These are phyloP conservation scores for Leptopilina drosophilae DNA, from an alignment of 2,888 invertebrate species.

Conservation along the genomic window DNA sequence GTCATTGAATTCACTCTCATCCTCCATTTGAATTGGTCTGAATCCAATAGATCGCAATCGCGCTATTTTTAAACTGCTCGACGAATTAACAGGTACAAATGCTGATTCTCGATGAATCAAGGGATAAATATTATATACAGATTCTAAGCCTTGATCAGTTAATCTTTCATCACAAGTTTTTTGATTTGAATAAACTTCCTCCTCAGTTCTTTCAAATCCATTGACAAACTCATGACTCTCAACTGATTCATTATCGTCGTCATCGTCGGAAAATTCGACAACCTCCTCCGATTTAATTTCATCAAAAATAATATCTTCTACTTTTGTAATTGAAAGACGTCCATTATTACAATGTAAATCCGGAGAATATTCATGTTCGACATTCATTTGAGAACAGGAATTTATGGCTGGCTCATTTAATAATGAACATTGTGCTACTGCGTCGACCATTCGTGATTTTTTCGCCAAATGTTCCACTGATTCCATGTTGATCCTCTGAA, in stretches of 20 bases:
- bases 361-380: constrained; percentile 13
- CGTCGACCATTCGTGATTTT: constrained; percentile 59
- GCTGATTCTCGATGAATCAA: constrained; percentile 61
- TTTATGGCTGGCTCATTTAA: constrained; percentile 55
- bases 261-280: constrained; percentile 51
- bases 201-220: constrained; percentile 4
- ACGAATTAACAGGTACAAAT: constrained; percentile 69
- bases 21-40: constrained; percentile 64
- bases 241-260: constrained; percentile 48
- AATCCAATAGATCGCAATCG: constrained; percentile 73
- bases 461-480: constrained; percentile 9
- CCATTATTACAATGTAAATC: constrained; percentile 39
- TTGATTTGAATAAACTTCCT: constrained; percentile 17
- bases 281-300: constrained; percentile 62
- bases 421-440: constrained; percentile 66
- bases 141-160: constrained; percentile 12
- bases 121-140: constrained; percentile 28
- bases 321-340: constrained; percentile 49
- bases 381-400: constrained; percentile 46
- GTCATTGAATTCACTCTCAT: constrained; percentile 43
- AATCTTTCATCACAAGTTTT: neutral
- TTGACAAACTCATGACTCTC: constrained; percentile 41
- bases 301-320: constrained; percentile 60
- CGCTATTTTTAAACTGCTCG: constrained; percentile 64
- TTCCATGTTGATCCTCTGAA: constrained; percentile 17